Conservation (phyloP, 2,888 invertebrate species). For the Synanthedon andrenaeformis region DNA sequence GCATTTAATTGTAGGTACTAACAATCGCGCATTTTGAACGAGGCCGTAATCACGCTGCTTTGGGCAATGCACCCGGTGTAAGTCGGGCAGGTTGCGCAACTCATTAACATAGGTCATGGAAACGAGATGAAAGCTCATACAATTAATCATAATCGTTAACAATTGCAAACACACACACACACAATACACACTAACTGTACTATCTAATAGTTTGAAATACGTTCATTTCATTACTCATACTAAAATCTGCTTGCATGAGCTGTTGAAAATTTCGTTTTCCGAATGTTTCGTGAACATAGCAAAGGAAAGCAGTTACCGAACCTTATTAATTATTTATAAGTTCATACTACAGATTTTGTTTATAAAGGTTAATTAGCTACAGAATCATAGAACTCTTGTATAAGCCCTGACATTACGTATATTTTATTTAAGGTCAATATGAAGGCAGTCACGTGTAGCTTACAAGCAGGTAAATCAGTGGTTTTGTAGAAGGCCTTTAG, state of each 20-base stretch:
- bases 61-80: constrained; percentile 24
- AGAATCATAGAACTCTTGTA: too few relatives aligned
- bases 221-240: too few relatives aligned
- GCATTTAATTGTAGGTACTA: constrained; percentile 54
- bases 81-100: constrained; percentile 25
- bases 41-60: constrained; percentile 31
- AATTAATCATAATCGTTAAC: neutral
- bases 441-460: constrained; percentile 42
- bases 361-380: too few relatives aligned
- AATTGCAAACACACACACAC: neutral
- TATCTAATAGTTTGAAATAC: too few relatives aligned
- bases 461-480: neutral
- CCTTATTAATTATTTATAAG: too few relatives aligned
- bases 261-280: too few relatives aligned
- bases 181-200: neutral
- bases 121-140: neutral
- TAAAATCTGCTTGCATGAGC: too few relatives aligned
- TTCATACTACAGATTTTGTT: too few relatives aligned
- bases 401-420: constrained; percentile 41
- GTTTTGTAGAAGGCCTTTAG: constrained; percentile 1
- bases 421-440: constrained; percentile 30
- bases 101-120: constrained; percentile 11
- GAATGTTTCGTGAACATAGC: too few relatives aligned
- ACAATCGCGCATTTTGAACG: constrained; percentile 46
- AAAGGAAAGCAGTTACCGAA: too few relatives aligned